Base-by-base conservation (phyloP, 1,140 invertebrate genomes). In the Drosophila arizonae region DNA sequence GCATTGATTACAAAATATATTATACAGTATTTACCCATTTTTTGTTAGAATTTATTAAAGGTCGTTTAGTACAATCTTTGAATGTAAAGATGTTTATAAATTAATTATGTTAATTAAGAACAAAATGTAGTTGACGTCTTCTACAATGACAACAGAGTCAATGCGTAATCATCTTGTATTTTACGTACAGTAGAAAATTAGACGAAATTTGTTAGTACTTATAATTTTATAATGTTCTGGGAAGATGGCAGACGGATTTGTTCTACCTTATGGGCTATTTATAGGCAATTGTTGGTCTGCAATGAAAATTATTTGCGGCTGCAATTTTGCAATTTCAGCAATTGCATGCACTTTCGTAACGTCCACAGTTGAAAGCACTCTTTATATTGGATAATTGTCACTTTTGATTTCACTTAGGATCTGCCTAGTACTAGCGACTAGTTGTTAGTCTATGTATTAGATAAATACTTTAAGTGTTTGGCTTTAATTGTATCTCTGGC, bases 191-290 rank as follows among this genome's bases (percentile, higher is more conserved):
- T 41, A n/a, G 33, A 70, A 71, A 78, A 76, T 87, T 79, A 76
- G 76, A 82, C 68, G 72, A 65, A 79, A 69, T 65, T 54, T 67
- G 8, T 15, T 61, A 51, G 41, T 62, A 24, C 21, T 24, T 24
- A 36, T 48, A 58, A 65, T 80, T 26, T 74, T 70, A 46, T 55
- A 48, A 67, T 61, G 64, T 67, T 68, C 57, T 56, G 51, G 65
- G 48, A 33, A 81, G 54, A 62, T 50, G 36, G 71, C 74, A 61
- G 64, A 65, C 46, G 60, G 77, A 86, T 75, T 50, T 55, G 62
- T 57, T 64, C 51, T 66, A 79, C 79, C 82, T 85, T 76, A 78
- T 64, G 45, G 63, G 57, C 65, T 86, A 86, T 86, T 88, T 82
- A 82, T 86, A 86, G 82, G 62, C 63, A 56, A 60, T 64, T 67